Base-by-base conservation (phyloP, 2,888 invertebrate genomes). In the Bursaphelenchus okinawaensis region DNA sequence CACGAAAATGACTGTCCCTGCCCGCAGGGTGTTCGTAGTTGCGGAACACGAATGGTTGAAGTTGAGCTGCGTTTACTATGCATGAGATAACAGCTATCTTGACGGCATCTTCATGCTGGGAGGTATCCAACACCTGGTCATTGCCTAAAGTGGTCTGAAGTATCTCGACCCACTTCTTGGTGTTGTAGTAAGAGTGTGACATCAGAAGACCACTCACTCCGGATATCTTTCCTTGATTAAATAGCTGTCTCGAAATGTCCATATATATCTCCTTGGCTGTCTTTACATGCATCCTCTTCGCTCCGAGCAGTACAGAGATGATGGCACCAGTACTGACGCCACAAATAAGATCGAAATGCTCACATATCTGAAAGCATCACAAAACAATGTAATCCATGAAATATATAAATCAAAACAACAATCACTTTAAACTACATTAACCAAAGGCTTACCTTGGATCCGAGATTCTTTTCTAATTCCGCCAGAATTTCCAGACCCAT, bases 161-260 rank as follows among this genome's bases (percentile, higher is more conserved):
- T 80, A 91, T 85, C 67, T 87, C 85, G 83, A 92, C 91, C 91
- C 91, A 93, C 16, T 89, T 86, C 0, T 87, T 87, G 0, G 92
- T 91, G 82, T 93, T 90, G 84, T 93, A 93, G 84, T 91, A 92
- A 0, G 91, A 89, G 82, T 92, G 91, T 65, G 88, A 88, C 88
- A 66, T 52, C 16, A 60, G 63, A 22, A 80, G 64, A 16, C 78
- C 78, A 23, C 72, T 56, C 9, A 71, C 68, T 51, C 76, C 76
- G 50, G 69, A 55, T 57, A 89, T 82, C 9, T 87, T 83, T 67
- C 87, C 88, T 74, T 89, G 88, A 7, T 86, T 88, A 79, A 90
- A 90, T 73, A 90, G 87, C 83, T 88, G 86, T 26, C 68, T 69
- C 16, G 77, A 78, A 20, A 78, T 73, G 27, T 77, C 78, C 73